phyloP scores from a whole-genome alignment of 2,113 vertebrate genomes.

The Xenopus tropicalis region UCB_Xtro_10.0 CM004445.2:106595501-106596000 shows the following conservation, averaged over 20 bases:
- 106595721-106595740: background rate
- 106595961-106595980: no score
- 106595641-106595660: background rate
- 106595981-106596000: no score
- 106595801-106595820: no score
- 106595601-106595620: background rate
- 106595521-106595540: background rate
- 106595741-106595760: background rate
- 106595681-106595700: background rate
- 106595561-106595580: background rate
- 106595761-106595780: background rate
- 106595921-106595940: no score
- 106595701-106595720: conserved; percentile 1
- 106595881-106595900: no score
- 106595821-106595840: no score
- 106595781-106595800: no score
- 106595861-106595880: no score
- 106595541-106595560: background rate
- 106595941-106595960: no score
- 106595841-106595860: no score
- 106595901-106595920: no score
- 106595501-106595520: background rate
- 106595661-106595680: background rate
- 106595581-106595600: background rate
- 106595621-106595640: background rate